Conservation (phyloP, 2,113 vertebrate genomes). For the Pseudolaguvia tuberculata region DNA sequence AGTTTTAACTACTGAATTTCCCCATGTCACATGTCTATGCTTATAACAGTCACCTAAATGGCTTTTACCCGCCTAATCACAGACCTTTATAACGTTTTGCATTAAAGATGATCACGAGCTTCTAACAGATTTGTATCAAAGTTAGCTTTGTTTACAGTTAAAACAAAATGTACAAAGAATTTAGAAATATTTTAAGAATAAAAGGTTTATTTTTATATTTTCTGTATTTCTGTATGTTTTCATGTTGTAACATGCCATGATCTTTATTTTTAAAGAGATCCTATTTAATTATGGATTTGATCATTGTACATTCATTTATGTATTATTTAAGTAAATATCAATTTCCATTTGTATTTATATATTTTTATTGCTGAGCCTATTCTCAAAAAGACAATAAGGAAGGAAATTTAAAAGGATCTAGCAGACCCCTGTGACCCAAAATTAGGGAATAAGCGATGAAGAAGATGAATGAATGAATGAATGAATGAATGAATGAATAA, state of each 20-base stretch:
- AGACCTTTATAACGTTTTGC: not conserved
- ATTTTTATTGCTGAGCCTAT: conserved; percentile 64
- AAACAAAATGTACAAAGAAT: conserved; percentile 62
- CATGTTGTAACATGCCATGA: conserved; percentile 64
- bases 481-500: no score
- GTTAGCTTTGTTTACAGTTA: conserved; percentile 39
- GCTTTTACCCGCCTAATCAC: not conserved
- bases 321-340: conserved; percentile 64
- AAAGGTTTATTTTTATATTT: no score
- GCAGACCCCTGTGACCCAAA: no score
- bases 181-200: conserved; percentile 60
- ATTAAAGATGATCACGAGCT: not conserved
- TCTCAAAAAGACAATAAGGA: not conserved
- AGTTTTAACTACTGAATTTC: not conserved
- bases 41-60: not conserved
- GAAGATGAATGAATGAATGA: no score
- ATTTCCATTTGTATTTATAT: conserved; percentile 58
- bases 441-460: no score
- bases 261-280: conserved; percentile 56
- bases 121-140: not conserved
- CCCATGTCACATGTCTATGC: not conserved
- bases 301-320: conserved; percentile 60
- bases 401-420: not conserved
- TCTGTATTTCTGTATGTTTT: no score
- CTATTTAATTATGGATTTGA: conserved; percentile 67